phyloP scores from a whole-genome alignment of 2,797 vertebrate genomes.

The Sebastes kiyomatsui region DNA sequence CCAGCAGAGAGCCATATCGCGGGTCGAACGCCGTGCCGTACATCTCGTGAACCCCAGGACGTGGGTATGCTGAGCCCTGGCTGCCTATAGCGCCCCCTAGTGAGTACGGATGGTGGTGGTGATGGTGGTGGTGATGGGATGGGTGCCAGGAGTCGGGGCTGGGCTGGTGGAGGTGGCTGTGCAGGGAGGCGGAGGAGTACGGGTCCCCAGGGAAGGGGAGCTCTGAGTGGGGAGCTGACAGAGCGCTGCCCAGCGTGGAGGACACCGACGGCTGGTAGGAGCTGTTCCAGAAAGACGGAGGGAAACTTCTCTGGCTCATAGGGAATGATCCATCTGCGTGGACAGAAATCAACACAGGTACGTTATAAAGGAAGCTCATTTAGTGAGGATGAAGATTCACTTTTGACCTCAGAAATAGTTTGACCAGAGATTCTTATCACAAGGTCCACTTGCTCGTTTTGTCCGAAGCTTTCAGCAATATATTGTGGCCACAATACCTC shows the following conservation, averaged over 20 bases:
- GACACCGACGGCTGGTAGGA: conserved; percentile 89
- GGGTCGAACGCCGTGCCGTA: conserved; percentile 94
- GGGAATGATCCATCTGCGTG: conserved; percentile 89
- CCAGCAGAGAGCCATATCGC: conserved; percentile 91
- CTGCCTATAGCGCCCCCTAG: conserved; percentile 86
- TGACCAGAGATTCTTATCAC: background rate
- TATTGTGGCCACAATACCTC: background rate
- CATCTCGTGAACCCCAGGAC: conserved; percentile 91
- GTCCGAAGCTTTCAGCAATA: background rate
- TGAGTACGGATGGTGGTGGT: conserved; percentile 90
- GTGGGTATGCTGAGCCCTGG: conserved; percentile 88
- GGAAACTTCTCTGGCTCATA: conserved; percentile 97
- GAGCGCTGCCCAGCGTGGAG: conserved; percentile 84
- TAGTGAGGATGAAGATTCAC: background rate
- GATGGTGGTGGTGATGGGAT: conserved; percentile 91
- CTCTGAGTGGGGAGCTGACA: conserved; percentile 89
- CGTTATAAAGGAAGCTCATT: background rate
- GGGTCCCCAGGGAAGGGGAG: conserved; percentile 91
- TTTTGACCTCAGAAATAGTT: background rate
- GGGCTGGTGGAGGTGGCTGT: conserved; percentile 94
- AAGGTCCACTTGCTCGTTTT: background rate
- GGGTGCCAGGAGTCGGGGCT: conserved; percentile 92
- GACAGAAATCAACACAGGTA: background rate
- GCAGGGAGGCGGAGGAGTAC: conserved; percentile 88
- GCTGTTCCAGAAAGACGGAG: conserved; percentile 98